Percentiles rank a stretch among this genome's conserved stretches.
Evolutionary conservation across 2,113 vertebrate genomes (phyloP).

Genomic region (Actenoides lindsayi): DNA sequence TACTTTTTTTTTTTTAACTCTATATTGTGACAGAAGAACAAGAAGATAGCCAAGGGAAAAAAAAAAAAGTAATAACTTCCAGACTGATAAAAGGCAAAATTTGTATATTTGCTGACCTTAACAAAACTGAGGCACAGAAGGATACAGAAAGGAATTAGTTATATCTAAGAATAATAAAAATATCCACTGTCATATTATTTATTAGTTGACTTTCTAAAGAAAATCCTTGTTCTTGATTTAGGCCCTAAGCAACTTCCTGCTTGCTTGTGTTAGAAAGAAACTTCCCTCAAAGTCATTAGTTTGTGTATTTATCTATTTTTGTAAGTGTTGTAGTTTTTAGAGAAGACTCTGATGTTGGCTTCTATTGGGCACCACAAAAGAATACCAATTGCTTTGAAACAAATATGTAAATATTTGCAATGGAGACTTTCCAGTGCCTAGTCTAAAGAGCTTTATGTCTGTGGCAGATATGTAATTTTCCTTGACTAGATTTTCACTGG

Average conservation of each 20-base stretch:
- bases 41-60: neutral
- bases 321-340: neutral
- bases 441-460: neutral
- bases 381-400: neutral
- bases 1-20: neutral
- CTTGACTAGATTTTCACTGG: neutral
- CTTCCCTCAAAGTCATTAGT: neutral
- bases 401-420: neutral
- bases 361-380: neutral
- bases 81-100: neutral
- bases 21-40: neutral
- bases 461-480: neutral
- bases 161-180: neutral
- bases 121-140: neutral
- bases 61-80: neutral
- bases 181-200: neutral
- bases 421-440: neutral
- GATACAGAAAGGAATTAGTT: neutral
- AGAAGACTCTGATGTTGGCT: neutral
- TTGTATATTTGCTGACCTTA: neutral
- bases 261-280: neutral
- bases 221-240: neutral
- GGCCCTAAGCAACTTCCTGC: neutral
- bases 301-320: neutral
- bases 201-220: neutral